Evolutionary conservation across 2,888 invertebrate species (phyloP).

Genomic region (Lingula anatina): DNA sequence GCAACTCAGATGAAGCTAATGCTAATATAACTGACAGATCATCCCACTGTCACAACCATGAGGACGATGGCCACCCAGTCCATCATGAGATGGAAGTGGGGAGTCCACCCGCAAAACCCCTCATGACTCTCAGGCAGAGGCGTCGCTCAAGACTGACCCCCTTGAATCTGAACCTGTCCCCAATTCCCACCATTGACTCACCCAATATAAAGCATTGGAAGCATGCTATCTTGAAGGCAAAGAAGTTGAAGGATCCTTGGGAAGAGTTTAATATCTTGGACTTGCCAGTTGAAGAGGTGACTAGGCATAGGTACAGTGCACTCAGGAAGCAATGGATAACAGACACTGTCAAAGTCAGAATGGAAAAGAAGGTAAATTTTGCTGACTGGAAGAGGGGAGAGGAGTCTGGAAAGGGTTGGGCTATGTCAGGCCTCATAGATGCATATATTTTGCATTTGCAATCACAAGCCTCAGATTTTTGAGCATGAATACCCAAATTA

Average conservation of each 20-base stretch:
- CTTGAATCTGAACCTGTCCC: not conserved
- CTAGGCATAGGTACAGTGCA: slow-evolving; percentile 56
- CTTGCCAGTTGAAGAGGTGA: slow-evolving; percentile 51
- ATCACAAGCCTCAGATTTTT: too few relatives aligned
- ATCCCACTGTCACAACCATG: too few relatives aligned
- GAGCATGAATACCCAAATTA: too few relatives aligned
- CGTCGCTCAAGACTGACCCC: not conserved
- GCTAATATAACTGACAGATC: too few relatives aligned
- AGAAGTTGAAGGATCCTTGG: slow-evolving; percentile 55
- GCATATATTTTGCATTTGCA: too few relatives aligned
- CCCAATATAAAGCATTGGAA: slow-evolving; percentile 28
- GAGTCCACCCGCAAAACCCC: not conserved
- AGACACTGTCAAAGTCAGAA: slow-evolving; percentile 56
- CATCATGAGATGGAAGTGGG: too few relatives aligned
- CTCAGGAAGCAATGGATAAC: slow-evolving; percentile 55
- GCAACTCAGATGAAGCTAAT: too few relatives aligned
- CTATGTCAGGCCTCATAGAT: too few relatives aligned
- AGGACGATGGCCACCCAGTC: too few relatives aligned
- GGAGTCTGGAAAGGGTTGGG: too few relatives aligned
- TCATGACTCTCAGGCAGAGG: not conserved
- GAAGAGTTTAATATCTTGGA: slow-evolving; percentile 54
- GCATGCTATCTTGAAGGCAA: slow-evolving; percentile 31
- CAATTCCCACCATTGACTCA: too few relatives aligned
- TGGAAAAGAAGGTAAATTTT: slow-evolving; percentile 52
- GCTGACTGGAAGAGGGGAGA: too few relatives aligned